Evolutionary conservation across 2,888 invertebrate genomes (phyloP).

Genomic region (Julus scanicus): DNA sequence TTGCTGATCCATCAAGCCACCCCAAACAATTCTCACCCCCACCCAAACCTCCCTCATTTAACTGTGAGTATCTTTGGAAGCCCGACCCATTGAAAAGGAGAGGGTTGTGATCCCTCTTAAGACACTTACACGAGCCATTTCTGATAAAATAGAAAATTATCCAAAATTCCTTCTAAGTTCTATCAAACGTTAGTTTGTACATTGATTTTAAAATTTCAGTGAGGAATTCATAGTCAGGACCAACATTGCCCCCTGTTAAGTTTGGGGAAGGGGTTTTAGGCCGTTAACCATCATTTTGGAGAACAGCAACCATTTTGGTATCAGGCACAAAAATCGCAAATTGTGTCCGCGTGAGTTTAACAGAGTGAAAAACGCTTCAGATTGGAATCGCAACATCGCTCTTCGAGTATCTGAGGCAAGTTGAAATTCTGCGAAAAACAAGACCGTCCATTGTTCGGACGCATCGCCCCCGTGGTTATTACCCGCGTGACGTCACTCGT

Average conservation of each 20-base stretch:
- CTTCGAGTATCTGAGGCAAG: background rate
- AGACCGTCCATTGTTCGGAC: conserved; percentile 10
- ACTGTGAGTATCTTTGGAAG: too few species aligned
- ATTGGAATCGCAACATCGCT: background rate
- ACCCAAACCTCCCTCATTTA: too few species aligned
- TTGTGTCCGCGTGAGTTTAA: background rate
- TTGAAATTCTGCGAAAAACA: background rate
- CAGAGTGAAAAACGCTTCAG: conserved; percentile 20
- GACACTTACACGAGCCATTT: too few species aligned
- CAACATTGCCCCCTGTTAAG: background rate
- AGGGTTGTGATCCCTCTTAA: too few species aligned
- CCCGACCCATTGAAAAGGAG: too few species aligned
- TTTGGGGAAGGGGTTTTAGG: background rate
- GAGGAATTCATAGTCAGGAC: too few species aligned
- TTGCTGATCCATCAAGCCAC: too few species aligned
- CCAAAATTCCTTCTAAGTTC: too few species aligned
- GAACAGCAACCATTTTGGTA: conserved; percentile 3
- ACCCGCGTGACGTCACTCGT: background rate
- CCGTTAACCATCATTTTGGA: background rate
- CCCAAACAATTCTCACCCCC: too few species aligned
- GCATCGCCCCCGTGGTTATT: background rate
- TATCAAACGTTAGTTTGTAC: too few species aligned
- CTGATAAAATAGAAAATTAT: too few species aligned
- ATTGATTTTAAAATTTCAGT: too few species aligned
- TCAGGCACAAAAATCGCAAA: background rate